phyloP scores from a whole-genome alignment of 2,888 invertebrate genomes.

The Phaonia tiefii region DNA sequence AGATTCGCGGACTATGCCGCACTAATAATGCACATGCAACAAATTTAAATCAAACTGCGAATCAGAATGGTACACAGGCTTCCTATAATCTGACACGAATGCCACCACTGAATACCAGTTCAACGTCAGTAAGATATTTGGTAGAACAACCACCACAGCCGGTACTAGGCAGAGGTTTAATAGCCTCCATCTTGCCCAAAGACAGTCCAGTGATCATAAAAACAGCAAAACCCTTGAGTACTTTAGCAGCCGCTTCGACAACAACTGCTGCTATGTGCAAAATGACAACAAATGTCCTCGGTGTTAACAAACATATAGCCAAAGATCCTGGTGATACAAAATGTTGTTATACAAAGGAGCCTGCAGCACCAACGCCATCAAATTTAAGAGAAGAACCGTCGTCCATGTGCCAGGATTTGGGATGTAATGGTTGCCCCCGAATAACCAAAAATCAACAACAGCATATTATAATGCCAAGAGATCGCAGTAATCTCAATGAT shows the following conservation, averaged over 20 bases:
- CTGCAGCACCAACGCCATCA: constrained; percentile 42
- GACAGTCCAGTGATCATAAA: constrained; percentile 80
- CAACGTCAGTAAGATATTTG: constrained; percentile 66
- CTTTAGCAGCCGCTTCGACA: constrained; percentile 50
- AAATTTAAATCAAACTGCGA: constrained; percentile 47
- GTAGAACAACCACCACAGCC: constrained; percentile 68
- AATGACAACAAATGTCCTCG: constrained; percentile 72
- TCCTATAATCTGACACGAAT: constrained; percentile 71
- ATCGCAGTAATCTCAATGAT: constrained; percentile 60
- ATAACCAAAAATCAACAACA: constrained; percentile 45
- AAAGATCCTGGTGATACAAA: constrained; percentile 79
- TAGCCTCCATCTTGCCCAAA: constrained; percentile 78
- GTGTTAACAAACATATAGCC: constrained; percentile 80
- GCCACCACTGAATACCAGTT: constrained; percentile 65
- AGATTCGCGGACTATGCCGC: constrained; percentile 90
- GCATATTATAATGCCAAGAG: constrained; percentile 66
- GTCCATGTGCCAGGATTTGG: constrained; percentile 68
- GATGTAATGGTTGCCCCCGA: constrained; percentile 67
- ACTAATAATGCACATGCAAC: constrained; percentile 73
- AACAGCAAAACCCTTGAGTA: constrained; percentile 73
- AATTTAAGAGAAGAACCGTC: constrained; percentile 53
- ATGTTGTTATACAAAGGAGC: constrained; percentile 70
- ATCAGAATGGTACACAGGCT: constrained; percentile 52
- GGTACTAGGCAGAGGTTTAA: constrained; percentile 75
- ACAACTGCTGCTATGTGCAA: constrained; percentile 45